Conservation (phyloP, 2,888 invertebrate genomes). For the Melieria omissa region DNA sequence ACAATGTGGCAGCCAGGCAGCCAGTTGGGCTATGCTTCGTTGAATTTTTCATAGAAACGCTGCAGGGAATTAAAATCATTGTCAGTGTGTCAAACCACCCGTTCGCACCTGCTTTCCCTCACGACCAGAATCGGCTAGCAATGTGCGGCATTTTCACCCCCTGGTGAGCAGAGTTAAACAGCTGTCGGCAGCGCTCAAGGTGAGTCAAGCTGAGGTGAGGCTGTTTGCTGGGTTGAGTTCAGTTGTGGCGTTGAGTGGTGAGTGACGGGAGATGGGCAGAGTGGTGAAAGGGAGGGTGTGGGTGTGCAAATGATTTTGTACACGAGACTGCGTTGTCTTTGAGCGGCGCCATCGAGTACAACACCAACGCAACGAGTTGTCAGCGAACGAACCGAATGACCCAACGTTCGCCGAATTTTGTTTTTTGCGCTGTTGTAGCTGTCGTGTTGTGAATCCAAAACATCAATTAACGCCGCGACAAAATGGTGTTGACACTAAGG, state of each 20-base stretch:
- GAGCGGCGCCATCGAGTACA: too few relatives aligned
- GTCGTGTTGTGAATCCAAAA: constrained; percentile 15
- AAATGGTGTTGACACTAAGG: constrained; percentile 31
- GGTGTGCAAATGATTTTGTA: too few relatives aligned
- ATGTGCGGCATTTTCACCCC: too few relatives aligned
- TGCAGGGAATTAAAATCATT: constrained; percentile 43
- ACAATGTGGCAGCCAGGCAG: constrained; percentile 5
- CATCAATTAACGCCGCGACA: constrained; percentile 37
- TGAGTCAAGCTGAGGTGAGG: constrained; percentile 12
- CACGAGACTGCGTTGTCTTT: too few relatives aligned
- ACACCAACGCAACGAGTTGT: too few relatives aligned
- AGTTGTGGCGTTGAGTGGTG: constrained; percentile 12
- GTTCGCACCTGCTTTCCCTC: too few relatives aligned
- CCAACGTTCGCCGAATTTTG: not conserved
- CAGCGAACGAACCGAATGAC: too few relatives aligned
- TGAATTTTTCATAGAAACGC: constrained; percentile 40
- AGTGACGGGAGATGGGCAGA: not conserved
- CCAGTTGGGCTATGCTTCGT: constrained; percentile 38
- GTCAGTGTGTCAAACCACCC: constrained; percentile 19
- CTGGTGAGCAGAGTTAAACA: not conserved
- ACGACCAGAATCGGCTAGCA: too few relatives aligned
- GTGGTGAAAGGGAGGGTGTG: too few relatives aligned
- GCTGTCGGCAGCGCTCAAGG: constrained; percentile 12
- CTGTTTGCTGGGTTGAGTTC: constrained; percentile 14
- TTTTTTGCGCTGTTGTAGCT: not conserved